A percentile compares a stretch with the other conserved stretches of the same genome.
Conservation (phyloP, 2,797 vertebrate species). For the Danio jaintianensis region DNA sequence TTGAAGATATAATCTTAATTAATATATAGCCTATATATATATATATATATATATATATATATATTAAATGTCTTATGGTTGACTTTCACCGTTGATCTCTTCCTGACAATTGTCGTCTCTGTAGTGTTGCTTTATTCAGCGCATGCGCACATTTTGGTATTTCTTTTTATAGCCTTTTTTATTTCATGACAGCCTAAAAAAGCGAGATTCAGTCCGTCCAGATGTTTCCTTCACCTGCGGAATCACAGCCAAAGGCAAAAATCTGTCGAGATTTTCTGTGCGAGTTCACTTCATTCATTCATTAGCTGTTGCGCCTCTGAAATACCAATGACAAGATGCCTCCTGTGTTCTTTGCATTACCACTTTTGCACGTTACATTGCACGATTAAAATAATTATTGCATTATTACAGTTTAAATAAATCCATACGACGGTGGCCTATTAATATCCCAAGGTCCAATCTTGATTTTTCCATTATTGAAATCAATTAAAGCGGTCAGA, state of each 20-base stretch:
- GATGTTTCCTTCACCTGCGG: slow-evolving; percentile 28
- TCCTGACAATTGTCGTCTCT: background rate
- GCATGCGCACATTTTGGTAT: background rate
- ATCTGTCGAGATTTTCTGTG: slow-evolving; percentile 29
- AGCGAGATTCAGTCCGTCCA: background rate
- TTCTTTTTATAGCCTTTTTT: background rate
- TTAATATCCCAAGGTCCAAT: too few species aligned
- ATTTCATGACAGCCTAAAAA: background rate
- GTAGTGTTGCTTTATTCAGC: background rate
- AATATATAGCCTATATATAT: too few species aligned
- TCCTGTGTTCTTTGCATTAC: background rate
- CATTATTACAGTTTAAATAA: background rate
- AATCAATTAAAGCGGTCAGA: too few species aligned
- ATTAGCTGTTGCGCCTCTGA: slow-evolving; percentile 1
- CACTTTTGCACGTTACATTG: too few species aligned
- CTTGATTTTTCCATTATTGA: too few species aligned
- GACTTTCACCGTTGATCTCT: background rate
- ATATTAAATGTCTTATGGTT: too few species aligned
- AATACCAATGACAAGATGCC: background rate
- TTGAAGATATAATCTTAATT: background rate
- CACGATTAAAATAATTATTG: too few species aligned
- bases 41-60: too few species aligned
- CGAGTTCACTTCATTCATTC: background rate
- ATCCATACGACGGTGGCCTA: background rate
- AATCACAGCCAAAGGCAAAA: background rate